Conservation (phyloP, 2,888 invertebrate genomes). For the Ellobium chinense region DNA sequence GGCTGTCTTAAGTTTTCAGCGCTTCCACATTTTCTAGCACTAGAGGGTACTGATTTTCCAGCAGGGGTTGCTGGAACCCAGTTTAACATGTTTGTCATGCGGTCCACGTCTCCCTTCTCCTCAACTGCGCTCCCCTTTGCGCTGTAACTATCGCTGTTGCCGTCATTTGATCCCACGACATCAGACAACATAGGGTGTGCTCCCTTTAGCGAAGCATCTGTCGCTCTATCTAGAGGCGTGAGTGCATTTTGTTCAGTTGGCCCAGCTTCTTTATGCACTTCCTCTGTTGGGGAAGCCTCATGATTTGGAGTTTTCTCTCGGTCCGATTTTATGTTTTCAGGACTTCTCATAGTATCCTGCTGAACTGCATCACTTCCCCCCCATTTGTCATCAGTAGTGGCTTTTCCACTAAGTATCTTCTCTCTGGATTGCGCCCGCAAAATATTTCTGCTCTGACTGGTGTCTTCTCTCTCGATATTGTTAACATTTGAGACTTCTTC, state of each 20-base stretch:
- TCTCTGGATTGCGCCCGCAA: neutral
- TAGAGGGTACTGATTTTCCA: neutral
- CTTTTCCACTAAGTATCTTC: neutral
- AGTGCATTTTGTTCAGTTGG: neutral
- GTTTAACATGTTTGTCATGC: neutral
- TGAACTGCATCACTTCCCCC: too few species aligned
- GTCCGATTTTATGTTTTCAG: too few species aligned
- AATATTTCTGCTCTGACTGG: neutral
- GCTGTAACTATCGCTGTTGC: neutral
- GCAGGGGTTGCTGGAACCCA: neutral
- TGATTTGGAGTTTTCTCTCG: neutral
- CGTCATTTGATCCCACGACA: neutral
- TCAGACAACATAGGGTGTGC: neutral
- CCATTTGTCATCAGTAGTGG: neutral
- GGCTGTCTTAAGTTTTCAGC: neutral
- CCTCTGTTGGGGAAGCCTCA: neutral
- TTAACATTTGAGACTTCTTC: neutral
- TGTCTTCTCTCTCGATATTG: neutral
- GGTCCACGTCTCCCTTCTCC: neutral
- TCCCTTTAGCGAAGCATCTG: slow-evolving; percentile 7
- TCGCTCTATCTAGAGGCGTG: slow-evolving; percentile 2
- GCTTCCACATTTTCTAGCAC: neutral
- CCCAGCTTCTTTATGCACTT: neutral
- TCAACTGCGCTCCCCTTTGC: neutral
- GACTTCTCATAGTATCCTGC: too few species aligned